Evolutionary conservation across 2,888 invertebrate species (phyloP).

Genomic region (Germaria angustata): DNA sequence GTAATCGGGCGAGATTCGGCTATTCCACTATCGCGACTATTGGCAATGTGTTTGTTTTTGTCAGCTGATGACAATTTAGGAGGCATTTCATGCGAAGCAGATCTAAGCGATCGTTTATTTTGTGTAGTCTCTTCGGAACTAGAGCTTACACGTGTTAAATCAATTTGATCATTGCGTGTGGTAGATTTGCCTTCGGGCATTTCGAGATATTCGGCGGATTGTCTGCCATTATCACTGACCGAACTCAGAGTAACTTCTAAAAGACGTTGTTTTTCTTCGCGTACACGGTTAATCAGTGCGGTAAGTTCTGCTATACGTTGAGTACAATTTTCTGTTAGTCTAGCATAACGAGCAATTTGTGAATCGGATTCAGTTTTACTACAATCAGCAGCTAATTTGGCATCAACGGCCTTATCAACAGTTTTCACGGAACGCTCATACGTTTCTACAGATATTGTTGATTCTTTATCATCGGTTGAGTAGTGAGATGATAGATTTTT

Average conservation of each 20-base stretch:
- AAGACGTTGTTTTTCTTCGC: constrained; percentile 82
- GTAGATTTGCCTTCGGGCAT: constrained; percentile 70
- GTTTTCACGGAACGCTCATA: neutral
- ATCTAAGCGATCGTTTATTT: constrained; percentile 19
- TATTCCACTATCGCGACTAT: constrained; percentile 79
- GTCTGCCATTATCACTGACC: constrained; percentile 75
- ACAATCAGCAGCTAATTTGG: constrained; percentile 17
- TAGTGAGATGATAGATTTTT: constrained; percentile 29
- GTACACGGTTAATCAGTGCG: constrained; percentile 82
- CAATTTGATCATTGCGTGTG: constrained; percentile 22
- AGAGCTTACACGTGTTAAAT: constrained; percentile 37
- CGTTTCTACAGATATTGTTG: constrained; percentile 1
- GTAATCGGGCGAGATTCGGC: constrained; percentile 78
- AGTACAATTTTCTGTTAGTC: constrained; percentile 82
- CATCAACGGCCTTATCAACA: constrained; percentile 50
- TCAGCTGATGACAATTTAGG: constrained; percentile 21
- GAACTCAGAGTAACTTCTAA: constrained; percentile 79
- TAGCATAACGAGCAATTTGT: constrained; percentile 79
- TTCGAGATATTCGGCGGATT: constrained; percentile 79
- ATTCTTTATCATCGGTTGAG: constrained; percentile 26
- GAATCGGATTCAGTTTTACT: constrained; percentile 45
- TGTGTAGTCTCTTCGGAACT: constrained; percentile 48
- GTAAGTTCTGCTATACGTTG: constrained; percentile 82
- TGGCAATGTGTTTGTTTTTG: constrained; percentile 54
- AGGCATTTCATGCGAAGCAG: constrained; percentile 15